phyloP scores from a whole-genome alignment of 2,113 vertebrate species.

The Geococcyx californianus region DNA sequence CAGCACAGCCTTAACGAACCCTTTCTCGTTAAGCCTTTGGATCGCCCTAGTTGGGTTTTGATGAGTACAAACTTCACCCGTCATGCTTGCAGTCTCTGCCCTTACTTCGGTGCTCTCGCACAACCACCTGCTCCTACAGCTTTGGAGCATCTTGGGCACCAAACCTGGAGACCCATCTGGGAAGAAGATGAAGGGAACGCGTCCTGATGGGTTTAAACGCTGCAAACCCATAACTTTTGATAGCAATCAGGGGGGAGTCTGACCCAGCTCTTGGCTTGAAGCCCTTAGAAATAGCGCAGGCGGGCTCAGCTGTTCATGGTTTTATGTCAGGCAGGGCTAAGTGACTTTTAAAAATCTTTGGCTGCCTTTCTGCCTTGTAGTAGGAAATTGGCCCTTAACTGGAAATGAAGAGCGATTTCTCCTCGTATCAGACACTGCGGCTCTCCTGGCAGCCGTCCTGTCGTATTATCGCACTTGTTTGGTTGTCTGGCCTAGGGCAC shows the following conservation, averaged over 20 bases:
- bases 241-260: accelerated
- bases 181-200: accelerated
- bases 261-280: neutral
- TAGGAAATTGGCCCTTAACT: conserved; percentile 29
- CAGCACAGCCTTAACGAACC: neutral
- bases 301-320: neutral
- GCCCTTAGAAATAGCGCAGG: neutral
- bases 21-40: neutral
- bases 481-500: neutral
- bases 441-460: neutral
- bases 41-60: neutral
- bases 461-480: neutral
- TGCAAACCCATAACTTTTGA: neutral
- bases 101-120: neutral
- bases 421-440: neutral
- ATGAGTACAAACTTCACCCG: too few species aligned
- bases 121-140: too few species aligned
- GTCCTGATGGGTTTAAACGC: neutral
- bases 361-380: conserved; percentile 26
- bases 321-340: neutral
- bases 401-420: conserved; percentile 3
- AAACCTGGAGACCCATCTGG: accelerated
- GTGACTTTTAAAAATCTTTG: conserved; percentile 24
- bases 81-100: neutral
- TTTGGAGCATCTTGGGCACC: neutral